Evolutionary conservation across 2,888 invertebrate genomes (phyloP).

Genomic region (Drosophila engyochracea): DNA sequence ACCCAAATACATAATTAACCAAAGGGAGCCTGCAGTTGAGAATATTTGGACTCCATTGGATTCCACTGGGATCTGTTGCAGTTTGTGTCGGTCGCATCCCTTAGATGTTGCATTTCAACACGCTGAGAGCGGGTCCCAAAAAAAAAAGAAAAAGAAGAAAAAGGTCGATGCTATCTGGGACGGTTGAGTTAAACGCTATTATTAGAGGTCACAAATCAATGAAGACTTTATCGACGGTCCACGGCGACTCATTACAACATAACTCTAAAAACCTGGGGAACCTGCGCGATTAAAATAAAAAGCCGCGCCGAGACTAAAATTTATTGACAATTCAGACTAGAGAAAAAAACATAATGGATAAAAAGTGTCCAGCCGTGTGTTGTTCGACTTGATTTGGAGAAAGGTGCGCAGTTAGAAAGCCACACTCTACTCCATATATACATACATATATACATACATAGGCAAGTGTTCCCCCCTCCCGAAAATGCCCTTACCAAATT

Average conservation of each 20-base stretch:
- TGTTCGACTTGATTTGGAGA: conserved; percentile 42
- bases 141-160: conserved; percentile 24
- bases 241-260: conserved; percentile 67
- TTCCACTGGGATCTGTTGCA: conserved; percentile 30
- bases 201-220: conserved; percentile 82
- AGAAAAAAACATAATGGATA: conserved; percentile 67
- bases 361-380: conserved; percentile 76
- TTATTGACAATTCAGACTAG: conserved; percentile 69
- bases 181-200: conserved; percentile 76
- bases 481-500: conserved; percentile 19
- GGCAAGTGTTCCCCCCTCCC: conserved; percentile 36
- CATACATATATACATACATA: neutral
- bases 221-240: conserved; percentile 78
- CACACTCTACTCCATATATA: conserved; percentile 7
- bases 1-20: conserved; percentile 37
- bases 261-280: conserved; percentile 46
- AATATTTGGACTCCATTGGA: conserved; percentile 19
- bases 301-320: conserved; percentile 70
- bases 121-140: conserved; percentile 40
- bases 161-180: conserved; percentile 69
- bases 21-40: conserved; percentile 20
- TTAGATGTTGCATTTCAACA: conserved; percentile 67
- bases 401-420: conserved; percentile 67
- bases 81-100: conserved; percentile 62
- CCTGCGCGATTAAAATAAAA: conserved; percentile 69